Evolutionary conservation across 2,797 vertebrate genomes (phyloP).

Genomic region (Cryptoprocta ferox): DNA sequence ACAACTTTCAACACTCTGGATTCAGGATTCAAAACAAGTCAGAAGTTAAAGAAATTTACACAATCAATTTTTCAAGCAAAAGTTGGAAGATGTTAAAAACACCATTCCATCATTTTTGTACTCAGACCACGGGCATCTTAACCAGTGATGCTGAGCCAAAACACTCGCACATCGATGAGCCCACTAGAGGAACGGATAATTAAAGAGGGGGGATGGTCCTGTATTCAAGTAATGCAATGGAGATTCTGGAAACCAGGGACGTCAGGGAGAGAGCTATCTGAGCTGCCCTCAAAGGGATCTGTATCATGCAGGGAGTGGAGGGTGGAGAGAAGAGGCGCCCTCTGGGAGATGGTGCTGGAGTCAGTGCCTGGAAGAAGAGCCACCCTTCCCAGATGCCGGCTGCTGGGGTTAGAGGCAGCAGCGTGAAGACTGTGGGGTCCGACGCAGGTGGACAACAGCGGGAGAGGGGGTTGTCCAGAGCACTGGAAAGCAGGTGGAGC

Average conservation of each 20-base stretch:
- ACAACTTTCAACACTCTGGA: too few relatives aligned
- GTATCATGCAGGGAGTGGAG: neutral
- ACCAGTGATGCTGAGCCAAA: rapidly evolving
- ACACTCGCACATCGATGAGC: too few relatives aligned
- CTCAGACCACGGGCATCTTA: neutral
- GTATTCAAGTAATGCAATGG: neutral
- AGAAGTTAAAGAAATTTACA: neutral
- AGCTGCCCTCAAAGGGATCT: rapidly evolving
- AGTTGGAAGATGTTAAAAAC: neutral
- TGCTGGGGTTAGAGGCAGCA: rapidly evolving
- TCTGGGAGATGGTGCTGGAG: neutral
- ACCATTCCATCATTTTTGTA: neutral
- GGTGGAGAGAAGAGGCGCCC: neutral
- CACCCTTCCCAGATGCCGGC: rapidly evolving
- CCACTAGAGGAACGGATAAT: rapidly evolving
- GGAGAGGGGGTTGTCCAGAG: neutral
- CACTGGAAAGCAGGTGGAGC: too few relatives aligned
- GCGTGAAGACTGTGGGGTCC: rapidly evolving
- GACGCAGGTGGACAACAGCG: too few relatives aligned
- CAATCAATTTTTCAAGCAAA: neutral
- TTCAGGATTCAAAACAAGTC: neutral
- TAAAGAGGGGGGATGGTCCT: neutral
- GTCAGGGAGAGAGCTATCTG: too few relatives aligned
- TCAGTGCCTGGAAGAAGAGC: neutral
- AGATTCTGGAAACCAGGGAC: neutral